A percentile compares a stretch with the other conserved stretches of the same genome.
Conservation (phyloP, 1,140 invertebrate species). For the Drosophila arawakana region DNA sequence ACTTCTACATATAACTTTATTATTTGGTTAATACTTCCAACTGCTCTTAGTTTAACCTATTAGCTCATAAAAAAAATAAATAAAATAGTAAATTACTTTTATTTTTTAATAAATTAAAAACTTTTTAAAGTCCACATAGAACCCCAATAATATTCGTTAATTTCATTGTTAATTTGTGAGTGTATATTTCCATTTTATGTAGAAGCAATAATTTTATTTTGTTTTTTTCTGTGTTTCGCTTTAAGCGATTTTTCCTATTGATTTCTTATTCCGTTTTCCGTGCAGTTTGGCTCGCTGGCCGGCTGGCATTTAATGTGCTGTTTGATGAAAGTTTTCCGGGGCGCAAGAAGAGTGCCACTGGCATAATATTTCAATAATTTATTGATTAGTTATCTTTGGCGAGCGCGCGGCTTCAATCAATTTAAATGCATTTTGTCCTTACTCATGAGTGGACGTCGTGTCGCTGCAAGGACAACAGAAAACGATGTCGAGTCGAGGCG, state of each 20-base stretch:
- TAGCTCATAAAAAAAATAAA: too few species aligned
- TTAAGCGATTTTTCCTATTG: slow-evolving; percentile 15
- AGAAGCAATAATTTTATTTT: slow-evolving; percentile 19
- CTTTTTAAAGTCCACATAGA: too few species aligned
- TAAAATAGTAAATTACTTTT: background rate
- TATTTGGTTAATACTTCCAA: too few species aligned
- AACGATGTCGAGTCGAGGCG: slow-evolving; percentile 1
- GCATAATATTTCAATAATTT: slow-evolving; percentile 55
- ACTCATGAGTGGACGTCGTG: slow-evolving; percentile 55
- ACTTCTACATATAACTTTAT: too few species aligned
- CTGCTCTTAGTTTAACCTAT: too few species aligned
- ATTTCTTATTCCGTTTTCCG: slow-evolving; percentile 11
- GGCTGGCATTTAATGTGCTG: slow-evolving; percentile 19
- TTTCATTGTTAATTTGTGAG: slow-evolving; percentile 6
- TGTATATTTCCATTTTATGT: slow-evolving; percentile 8
- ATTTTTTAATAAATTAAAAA: background rate
- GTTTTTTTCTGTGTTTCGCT: slow-evolving; percentile 14
- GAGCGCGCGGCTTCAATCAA: slow-evolving; percentile 49
- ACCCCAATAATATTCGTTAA: background rate
- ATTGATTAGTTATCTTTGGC: slow-evolving; percentile 58
- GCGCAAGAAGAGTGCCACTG: background rate
- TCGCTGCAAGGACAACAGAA: slow-evolving; percentile 30
- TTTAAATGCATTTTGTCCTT: slow-evolving; percentile 59
- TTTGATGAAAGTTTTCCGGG: slow-evolving; percentile 28
- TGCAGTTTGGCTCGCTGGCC: background rate